Evolutionary conservation across 2,888 invertebrate species (phyloP).

Genomic region (Diploptera punctata): DNA sequence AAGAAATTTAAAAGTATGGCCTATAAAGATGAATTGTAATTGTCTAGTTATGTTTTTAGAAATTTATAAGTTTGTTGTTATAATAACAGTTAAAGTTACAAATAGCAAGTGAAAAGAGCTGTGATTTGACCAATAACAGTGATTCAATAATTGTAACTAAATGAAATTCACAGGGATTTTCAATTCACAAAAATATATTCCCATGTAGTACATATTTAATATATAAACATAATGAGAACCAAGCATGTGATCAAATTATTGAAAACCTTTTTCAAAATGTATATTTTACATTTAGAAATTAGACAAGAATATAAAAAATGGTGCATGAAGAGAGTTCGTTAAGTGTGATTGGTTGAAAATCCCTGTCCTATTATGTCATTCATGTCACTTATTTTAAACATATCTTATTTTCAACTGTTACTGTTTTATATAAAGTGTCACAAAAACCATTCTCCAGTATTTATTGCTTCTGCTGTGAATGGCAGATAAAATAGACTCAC

Average conservation of each 20-base stretch:
- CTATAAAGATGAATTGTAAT: too few species aligned
- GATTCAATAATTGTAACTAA: neutral
- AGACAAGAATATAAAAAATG: neutral
- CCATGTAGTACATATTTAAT: neutral
- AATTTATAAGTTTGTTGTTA: neutral
- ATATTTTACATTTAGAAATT: neutral
- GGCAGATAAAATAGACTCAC: too few species aligned
- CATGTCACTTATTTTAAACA: neutral
- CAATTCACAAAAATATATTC: neutral
- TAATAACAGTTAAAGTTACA: neutral
- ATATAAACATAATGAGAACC: neutral
- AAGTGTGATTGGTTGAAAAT: neutral
- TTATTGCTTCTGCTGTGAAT: too few species aligned
- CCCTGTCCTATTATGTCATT: neutral
- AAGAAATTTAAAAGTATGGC: too few species aligned
- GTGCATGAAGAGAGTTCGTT: neutral
- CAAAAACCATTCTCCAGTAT: too few species aligned
- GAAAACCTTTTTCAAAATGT: neutral
- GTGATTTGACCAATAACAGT: neutral
- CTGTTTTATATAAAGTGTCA: too few species aligned
- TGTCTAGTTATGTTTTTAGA: neutral
- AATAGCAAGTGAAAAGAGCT: neutral
- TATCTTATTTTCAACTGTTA: too few species aligned
- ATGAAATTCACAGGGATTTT: slow-evolving; percentile 22
- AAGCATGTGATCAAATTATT: neutral